Conservation (phyloP, 1,140 invertebrate genomes). For the Ostrea edulis region DNA sequence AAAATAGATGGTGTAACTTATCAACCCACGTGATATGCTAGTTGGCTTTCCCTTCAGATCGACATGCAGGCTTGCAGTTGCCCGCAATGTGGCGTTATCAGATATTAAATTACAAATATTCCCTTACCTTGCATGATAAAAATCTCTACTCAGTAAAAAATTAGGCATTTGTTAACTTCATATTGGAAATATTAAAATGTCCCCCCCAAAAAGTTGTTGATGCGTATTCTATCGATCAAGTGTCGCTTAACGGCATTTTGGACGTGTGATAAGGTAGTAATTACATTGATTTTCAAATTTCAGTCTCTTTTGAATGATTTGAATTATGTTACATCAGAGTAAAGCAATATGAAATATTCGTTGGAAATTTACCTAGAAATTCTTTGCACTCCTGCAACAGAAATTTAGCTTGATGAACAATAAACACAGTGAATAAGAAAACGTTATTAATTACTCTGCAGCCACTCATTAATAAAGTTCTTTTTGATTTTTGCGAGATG, state of each 20-base stretch:
- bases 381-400: not conserved
- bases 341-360: not conserved
- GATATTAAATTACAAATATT: constrained; percentile 18
- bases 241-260: not conserved
- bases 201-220: not conserved
- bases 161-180: not conserved
- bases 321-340: not conserved
- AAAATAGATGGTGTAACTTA: constrained; percentile 33
- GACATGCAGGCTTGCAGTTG: not conserved
- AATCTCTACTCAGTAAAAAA: not conserved
- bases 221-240: not conserved
- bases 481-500: constrained; percentile 28
- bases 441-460: constrained; percentile 11
- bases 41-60: not conserved
- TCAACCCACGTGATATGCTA: constrained; percentile 8
- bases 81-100: not conserved
- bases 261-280: not conserved
- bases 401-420: not conserved
- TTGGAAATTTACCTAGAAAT: not conserved
- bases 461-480: constrained; percentile 25
- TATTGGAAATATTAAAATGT: not conserved
- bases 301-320: not conserved
- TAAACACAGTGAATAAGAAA: constrained; percentile 27
- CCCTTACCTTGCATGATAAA: not conserved
- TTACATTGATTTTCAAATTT: constrained; percentile 1